Percentiles rank a stretch among this genome's conserved stretches.
Conservation (phyloP, 1,140 invertebrate species). For the Bombus waltoni region DNA sequence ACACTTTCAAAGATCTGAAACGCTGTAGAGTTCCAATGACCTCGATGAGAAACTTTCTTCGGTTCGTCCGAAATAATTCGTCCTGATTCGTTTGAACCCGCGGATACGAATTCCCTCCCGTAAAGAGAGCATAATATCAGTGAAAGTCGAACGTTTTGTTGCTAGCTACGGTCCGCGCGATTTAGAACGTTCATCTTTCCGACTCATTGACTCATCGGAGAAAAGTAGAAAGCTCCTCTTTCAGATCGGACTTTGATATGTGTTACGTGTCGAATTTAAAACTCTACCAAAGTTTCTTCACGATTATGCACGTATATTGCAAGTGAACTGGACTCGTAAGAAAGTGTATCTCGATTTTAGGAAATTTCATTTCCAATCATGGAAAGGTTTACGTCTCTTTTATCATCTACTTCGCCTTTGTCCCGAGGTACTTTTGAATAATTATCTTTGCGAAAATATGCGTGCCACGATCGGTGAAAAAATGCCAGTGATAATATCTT, state of each 20-base stretch:
- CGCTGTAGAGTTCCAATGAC: too few relatives aligned
- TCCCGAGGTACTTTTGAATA: too few relatives aligned
- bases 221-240: slow-evolving; percentile 33
- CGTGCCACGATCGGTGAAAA: too few relatives aligned
- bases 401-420: too few relatives aligned
- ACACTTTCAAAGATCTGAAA: too few relatives aligned
- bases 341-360: neutral
- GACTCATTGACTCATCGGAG: slow-evolving; percentile 30
- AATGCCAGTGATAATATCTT: too few relatives aligned
- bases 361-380: too few relatives aligned
- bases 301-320: too few relatives aligned
- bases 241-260: neutral
- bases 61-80: neutral
- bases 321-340: too few relatives aligned
- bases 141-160: slow-evolving; percentile 38
- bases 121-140: slow-evolving; percentile 31
- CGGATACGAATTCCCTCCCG: neutral
- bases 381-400: too few relatives aligned
- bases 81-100: neutral
- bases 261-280: neutral
- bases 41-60: slow-evolving; percentile 7
- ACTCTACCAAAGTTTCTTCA: too few relatives aligned
- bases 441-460: too few relatives aligned
- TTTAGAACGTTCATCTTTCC: slow-evolving; percentile 44
- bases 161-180: neutral